Evolutionary conservation across 2,888 invertebrate species (phyloP), one percentile per base, ranked within the genome.

Genomic region (Tenthredo mesomela): DNA sequence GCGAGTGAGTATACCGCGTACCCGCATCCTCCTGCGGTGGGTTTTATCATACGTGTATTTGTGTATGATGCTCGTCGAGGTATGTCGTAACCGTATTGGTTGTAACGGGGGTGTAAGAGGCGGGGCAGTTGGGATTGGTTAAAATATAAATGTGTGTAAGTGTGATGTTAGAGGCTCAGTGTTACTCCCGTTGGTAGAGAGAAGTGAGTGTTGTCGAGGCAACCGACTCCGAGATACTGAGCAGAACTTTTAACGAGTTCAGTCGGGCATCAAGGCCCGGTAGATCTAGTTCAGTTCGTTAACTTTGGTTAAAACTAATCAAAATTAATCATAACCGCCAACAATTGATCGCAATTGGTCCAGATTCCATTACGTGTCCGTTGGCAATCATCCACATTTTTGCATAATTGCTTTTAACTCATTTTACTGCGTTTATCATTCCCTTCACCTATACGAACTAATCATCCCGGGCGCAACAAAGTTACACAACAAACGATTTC

Each of bases 71-170:
- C 47, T 65, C 29, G 67, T 21, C 33, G 47, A 82, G 25, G 25
- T 70, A n/a, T 43, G 47, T 21, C 67, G 67, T 70, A 10, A 43
- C 47, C 67, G 82, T 47, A 82, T 82, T 82, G 82, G 82, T 82
- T 70, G 82, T 67, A 47, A 67, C 67, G 70, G 82, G 70, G 82
- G 67, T 65, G 67, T 82, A 82, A 65, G 82, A 54, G 82, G 82
- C 82, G 82, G 82, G 70, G 82, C 82, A 40, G 82, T 67, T 47
- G 37, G 29, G 82, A 67, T 82, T 82, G 47, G 82, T 82, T 47
- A 92, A 92, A 92, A 92, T 92, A 92, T 92, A 92, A 92, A 91
- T 90, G 88, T 92, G 91, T 92, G 91, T 92, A 91, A 91, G 92
- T 92, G 90, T 87, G 87, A 89, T 88, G 88, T 91, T 90, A 91